Base-by-base conservation (phyloP, 2,888 invertebrate genomes). In the Pheosia tremula region DNA sequence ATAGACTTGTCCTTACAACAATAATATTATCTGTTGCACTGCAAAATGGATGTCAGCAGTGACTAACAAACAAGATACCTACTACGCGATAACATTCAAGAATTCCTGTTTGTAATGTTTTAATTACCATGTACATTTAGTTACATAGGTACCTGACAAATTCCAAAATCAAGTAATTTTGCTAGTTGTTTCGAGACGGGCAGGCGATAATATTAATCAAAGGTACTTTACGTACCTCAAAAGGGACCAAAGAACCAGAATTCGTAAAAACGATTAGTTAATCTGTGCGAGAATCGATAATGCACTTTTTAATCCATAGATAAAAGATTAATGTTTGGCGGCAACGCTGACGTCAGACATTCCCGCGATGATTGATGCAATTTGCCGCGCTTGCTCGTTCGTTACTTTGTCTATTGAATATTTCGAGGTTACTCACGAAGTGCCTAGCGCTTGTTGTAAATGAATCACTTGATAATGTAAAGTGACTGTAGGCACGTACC, bases 291-390 rank as follows among this genome's bases (percentile, higher is more conserved):
- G 43, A 3, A 9, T 0, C 43, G 9, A 43, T 43, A 9, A 43
- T 43, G 43, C 43, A 43, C 43, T 43, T 43, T 43, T 7, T 8
- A 43, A 43, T 43, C 43, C 59, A 59, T 8, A 57, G 61, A 56
- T 56, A 61, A 71, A 62, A 38, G 1, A 57, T 59, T 55, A 57
- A 60, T 67, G 11, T 7, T 43, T 38, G 6, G 8, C 38, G 43
- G 43, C 9, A 10, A 10, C 43, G 43, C 43, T 43, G 8, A 43
- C 43, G 43, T 43, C 43, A 43, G 9, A 9, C 43, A 43, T 43
- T 43, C 43, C 10, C 10, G 10, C 43, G 9, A 43, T 47, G 47
- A 47, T 9, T n/a, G 47, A 11, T 47, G 47, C 47, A 47, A n/a
- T 47, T 47, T 47, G 47, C 47, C 47, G 47, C 47, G 47, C 47